Base-by-base conservation (phyloP, 2,113 vertebrate species). In the Lagenorhynchus albirostris region DNA sequence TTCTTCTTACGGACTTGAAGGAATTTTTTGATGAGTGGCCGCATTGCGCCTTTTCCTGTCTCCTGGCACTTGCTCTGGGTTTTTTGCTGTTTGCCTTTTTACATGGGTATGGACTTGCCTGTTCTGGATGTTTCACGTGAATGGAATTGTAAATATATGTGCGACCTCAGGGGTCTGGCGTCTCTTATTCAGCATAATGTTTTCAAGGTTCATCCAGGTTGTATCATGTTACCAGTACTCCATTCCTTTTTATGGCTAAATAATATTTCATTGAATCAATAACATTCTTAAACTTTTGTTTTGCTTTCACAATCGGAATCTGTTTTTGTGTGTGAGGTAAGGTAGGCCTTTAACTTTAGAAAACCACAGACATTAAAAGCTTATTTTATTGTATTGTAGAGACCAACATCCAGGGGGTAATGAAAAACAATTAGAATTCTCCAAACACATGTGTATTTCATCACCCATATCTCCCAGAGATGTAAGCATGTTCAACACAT, bases 381-480 rank as follows among this genome's bases (percentile, higher is more conserved):
- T 33, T 86, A 60, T 26, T 76, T 94, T 91, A 62, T 85, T 93
- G 84, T 63, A 60, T 14, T 53, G 10, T 31, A 36, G 55, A 95
- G 18, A 58, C 3, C 44, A 86, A 70, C 31, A 50, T 13, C 3
- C 36, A 85, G 33, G 33, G 89, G 29, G 38, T 82, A 94, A 84
- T 82, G 10, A 68, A 97, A 96, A 67, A 55, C 26, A 86, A 92
- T 90, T 41, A n/a, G 2, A 84, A 94, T 83, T 94, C 47, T 89
- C 36, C 60, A 90, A 63, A 68, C n/a, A 38, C 13, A 89, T 91
- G 80, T 82, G 31, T 58, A 68, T 94, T 89, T 93, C 50, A 58
- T 70, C 21, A n/a, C 44, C 65, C 53, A 68, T 5, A 60, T 87
- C 70, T 91, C 38, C 62, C 74, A 83, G 53, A 88, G 68, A n/a